Evolutionary conservation across 2,113 vertebrate genomes (phyloP), one percentile per base, ranked within the genome.

Genomic region (Oostethus manadensis): DNA sequence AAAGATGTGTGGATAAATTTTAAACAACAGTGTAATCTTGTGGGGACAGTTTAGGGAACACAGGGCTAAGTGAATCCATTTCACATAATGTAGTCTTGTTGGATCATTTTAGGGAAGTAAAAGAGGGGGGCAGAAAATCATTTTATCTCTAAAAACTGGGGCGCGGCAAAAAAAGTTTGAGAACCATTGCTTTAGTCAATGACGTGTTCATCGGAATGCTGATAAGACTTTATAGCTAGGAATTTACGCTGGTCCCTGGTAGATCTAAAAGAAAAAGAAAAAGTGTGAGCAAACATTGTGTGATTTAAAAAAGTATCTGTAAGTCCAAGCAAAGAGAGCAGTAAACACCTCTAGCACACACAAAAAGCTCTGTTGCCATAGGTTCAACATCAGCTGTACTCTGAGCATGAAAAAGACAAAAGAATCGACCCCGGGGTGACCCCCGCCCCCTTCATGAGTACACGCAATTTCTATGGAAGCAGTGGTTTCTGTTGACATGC

Each of bases 401-500:
- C 60, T 40, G 64, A 42, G 58, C 38, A 62, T 53, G 55, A 29
- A 16, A 40, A 63, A 62, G 21, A 71, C 67, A 63, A 63, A 63
- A 42, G 56, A 68, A 47, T 18, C 73, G 61, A 77, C 78, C 76
- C 64, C 49, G 8, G 15, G 10, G 16, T 73, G 73, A 51, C 68
- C 71, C 29, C 29, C 29, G 8, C 29, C 29, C 29, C 29, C 29
- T 33, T 26, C n/a, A 21, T 67, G 44, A 71, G 67, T 1, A 75
- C 74, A 82, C 55, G 74, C 9, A 59, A 57, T 65, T 50, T 21
- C 47, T 46, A 26, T n/a, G 42, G 18, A 49, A 63, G 35, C 47
- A n/a, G 44, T 33, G 42, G 60, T 45, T 57, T 22, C 61, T 73
- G 56, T 68, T 66, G 46, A 68, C 70, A 60, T 57, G 56, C 50